Conservation (phyloP, 92 coral and sea anemone genomes). For the Epizoanthus stellaris region DNA sequence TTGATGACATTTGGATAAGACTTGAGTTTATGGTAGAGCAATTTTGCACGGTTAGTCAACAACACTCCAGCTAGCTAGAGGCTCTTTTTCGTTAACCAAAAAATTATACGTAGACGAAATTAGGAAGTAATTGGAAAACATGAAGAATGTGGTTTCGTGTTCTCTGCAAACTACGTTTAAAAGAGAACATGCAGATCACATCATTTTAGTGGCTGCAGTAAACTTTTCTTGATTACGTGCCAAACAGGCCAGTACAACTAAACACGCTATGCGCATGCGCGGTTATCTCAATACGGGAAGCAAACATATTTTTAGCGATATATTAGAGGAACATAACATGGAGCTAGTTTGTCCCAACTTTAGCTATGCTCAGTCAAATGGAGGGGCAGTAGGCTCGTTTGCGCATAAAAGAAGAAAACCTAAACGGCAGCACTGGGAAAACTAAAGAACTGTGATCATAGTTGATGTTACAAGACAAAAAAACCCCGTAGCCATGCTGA, state of each 20-base stretch:
- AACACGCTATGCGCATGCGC: neutral
- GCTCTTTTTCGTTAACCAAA: neutral
- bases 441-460: too few species aligned
- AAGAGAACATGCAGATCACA: neutral
- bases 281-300: constrained; percentile 12
- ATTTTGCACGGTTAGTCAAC: constrained; percentile 35
- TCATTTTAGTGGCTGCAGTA: constrained; percentile 3
- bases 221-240: neutral
- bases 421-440: too few species aligned
- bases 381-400: too few species aligned
- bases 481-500: too few species aligned
- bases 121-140: neutral
- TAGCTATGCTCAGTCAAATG: too few species aligned
- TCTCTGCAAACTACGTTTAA: neutral
- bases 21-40: constrained; percentile 8
- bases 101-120: neutral
- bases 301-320: constrained; percentile 1
- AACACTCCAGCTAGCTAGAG: neutral
- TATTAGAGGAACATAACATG: neutral
- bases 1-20: constrained; percentile 41
- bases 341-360: neutral
- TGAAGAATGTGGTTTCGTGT: neutral
- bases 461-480: too few species aligned
- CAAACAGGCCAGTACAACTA: constrained; percentile 32
- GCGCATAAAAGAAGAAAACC: too few species aligned